phyloP scores from a whole-genome alignment of 2,888 invertebrate species.

The Mythimna lalbum region DNA sequence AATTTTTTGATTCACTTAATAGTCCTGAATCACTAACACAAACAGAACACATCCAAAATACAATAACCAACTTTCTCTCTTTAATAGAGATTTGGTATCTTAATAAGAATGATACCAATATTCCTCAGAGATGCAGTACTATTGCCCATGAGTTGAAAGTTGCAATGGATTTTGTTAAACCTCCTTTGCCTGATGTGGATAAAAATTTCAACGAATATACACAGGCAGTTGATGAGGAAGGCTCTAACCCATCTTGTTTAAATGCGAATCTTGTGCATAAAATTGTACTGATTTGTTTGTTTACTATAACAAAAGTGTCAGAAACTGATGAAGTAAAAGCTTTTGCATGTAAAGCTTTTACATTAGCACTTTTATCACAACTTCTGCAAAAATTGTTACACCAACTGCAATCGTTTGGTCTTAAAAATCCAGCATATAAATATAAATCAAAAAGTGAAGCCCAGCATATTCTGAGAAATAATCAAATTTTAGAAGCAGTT shows the following conservation, averaged over 20 bases:
- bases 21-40: constrained; percentile 84
- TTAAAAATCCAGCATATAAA: constrained; percentile 85
- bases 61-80: constrained; percentile 88
- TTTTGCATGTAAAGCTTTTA: constrained; percentile 96
- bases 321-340: constrained; percentile 94
- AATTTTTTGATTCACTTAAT: constrained; percentile 90
- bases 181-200: constrained; percentile 88
- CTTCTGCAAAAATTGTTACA: constrained; percentile 90
- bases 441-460: constrained; percentile 73
- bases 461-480: constrained; percentile 56
- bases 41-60: constrained; percentile 87
- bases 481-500: constrained; percentile 52
- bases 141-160: constrained; percentile 94
- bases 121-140: constrained; percentile 92
- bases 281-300: constrained; percentile 95
- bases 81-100: constrained; percentile 92
- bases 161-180: constrained; percentile 91
- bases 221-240: constrained; percentile 87
- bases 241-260: constrained; percentile 90
- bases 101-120: constrained; percentile 91
- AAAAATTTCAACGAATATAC: constrained; percentile 88
- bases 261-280: constrained; percentile 94
- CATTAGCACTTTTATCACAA: constrained; percentile 95
- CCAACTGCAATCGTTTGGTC: constrained; percentile 82
- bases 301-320: constrained; percentile 94